Evolutionary conservation across 2,113 vertebrate species (phyloP), one percentile per base, ranked within the genome.

Genomic region (Podarcis muralis): DNA sequence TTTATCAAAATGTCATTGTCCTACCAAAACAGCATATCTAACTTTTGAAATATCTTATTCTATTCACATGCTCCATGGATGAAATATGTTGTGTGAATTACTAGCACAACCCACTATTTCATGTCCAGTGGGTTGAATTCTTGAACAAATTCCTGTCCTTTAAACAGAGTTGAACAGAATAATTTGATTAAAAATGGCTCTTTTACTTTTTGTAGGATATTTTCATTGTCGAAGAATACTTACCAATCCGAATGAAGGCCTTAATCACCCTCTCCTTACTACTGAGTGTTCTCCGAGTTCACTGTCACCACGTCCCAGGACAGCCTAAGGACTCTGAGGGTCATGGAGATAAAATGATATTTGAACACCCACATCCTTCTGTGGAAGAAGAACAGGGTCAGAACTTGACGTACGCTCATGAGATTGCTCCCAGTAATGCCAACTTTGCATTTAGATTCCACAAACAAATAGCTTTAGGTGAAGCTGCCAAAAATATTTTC

Each of bases 381-480:
- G 81, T 80, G 83, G 0, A 0, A 18, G 8, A 11, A 69, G 25
- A 91, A 85, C n/a, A 93, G 78, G 80, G 87, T 84, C 25, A 23
- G 0, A 11, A 53, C 48, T 53, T 53, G 48, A 53, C 11, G 11
- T 1, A 78, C 15, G n/a, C 75, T 77, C 2, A n/a, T 59, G 89
- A 93, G 43, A 75, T 98, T 9, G 76, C 93, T 0, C 2, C 75
- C 16, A 88, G 85, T n/a, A 98, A 98, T 0, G 88, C 96, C 22
- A 93, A 97, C 6, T 99, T 99, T 12, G 97, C 96, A 74, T 97
- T 98, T 78, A 92, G 89, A 40, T 94, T 99, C 43, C 98, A 98
- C 94, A 97, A 93, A 93, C 94, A 94, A 6, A 68, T 98, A 81
- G 91, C 86, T 22, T 78, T 95, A 30, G 88, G 88, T 0, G 1